A percentile compares a stretch with the other conserved stretches of the same genome.
Conservation (phyloP, 30 jellyfish, hydroid and myxozoan genomes). For the Turritopsis rubra region DNA sequence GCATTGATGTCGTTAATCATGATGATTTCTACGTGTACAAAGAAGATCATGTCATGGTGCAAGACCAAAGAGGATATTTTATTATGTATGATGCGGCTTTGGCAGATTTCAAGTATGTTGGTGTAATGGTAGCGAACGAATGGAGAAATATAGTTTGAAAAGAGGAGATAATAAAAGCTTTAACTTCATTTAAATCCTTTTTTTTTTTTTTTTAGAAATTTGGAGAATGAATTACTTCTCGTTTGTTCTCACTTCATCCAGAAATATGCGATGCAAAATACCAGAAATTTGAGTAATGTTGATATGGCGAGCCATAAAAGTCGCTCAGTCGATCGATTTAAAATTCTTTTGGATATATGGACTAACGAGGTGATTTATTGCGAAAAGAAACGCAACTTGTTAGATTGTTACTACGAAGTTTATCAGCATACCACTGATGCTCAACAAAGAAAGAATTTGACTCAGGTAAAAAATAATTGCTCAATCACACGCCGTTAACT, state of each 20-base stretch:
- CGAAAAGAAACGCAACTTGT: slow-evolving; percentile 65
- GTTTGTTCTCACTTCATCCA: slow-evolving; percentile 62
- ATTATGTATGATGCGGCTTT: slow-evolving; percentile 58
- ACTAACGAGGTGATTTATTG: slow-evolving; percentile 49
- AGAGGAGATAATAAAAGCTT: background rate
- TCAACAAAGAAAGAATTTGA: slow-evolving; percentile 39
- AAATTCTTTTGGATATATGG: slow-evolving; percentile 72
- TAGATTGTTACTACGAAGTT: slow-evolving; percentile 54
- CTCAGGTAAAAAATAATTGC: slow-evolving; percentile 55
- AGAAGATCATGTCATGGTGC: slow-evolving; percentile 68
- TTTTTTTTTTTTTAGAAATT: slow-evolving; percentile 24
- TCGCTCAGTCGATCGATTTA: slow-evolving; percentile 62
- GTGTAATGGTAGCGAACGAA: no score
- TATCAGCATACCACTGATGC: slow-evolving; percentile 61
- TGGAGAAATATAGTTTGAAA: no score
- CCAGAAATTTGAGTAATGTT: slow-evolving; percentile 30
- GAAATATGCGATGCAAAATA: background rate
- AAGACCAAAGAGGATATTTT: slow-evolving; percentile 58
- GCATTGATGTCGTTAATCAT: slow-evolving; percentile 47
- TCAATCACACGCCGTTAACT: no score
- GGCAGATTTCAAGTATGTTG: slow-evolving; percentile 55
- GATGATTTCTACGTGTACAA: slow-evolving; percentile 53
- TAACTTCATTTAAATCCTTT: no score
- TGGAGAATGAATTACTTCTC: slow-evolving; percentile 55
- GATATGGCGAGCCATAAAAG: slow-evolving; percentile 33